These are phyloP conservation scores for Orthosia cruda DNA, from an alignment of 2,888 invertebrate species.

Conservation along the genomic window DNA sequence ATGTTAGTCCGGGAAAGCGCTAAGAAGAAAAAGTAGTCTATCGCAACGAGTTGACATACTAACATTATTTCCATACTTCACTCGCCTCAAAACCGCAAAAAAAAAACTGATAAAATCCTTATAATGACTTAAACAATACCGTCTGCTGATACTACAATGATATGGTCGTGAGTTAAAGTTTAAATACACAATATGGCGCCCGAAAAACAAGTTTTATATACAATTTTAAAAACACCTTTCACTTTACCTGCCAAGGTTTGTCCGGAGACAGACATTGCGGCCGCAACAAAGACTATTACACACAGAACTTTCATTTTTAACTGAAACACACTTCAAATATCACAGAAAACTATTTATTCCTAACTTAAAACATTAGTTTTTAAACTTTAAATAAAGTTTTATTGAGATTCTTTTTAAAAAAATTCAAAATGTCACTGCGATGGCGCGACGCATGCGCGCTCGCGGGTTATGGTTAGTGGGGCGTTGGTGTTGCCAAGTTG, in stretches of 20 bases:
- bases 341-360: conserved; percentile 43
- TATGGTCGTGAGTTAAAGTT: conserved; percentile 2
- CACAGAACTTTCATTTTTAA: conserved; percentile 75
- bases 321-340: conserved; percentile 48
- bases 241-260: conserved; percentile 89
- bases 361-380: conserved; percentile 19
- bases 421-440: conserved; percentile 46
- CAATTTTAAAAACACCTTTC: conserved; percentile 82
- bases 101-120: conserved; percentile 3
- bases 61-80: conserved; percentile 2
- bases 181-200: conserved; percentile 55
- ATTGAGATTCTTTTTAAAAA: conserved; percentile 12
- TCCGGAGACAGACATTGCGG: conserved; percentile 80
- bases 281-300: conserved; percentile 73
- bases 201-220: conserved; percentile 60
- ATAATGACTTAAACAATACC: conserved; percentile 16
- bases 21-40: conserved; percentile 14
- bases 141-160: background rate
- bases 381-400: conserved; percentile 31
- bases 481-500: conserved; percentile 55
- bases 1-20: conserved; percentile 16
- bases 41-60: conserved; percentile 10
- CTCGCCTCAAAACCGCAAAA: conserved; percentile 9
- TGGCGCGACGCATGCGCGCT: conserved; percentile 66
- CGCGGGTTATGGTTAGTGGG: conserved; percentile 61